phyloP scores from a whole-genome alignment of 2,888 invertebrate species.

The Agriopis marginaria region DNA sequence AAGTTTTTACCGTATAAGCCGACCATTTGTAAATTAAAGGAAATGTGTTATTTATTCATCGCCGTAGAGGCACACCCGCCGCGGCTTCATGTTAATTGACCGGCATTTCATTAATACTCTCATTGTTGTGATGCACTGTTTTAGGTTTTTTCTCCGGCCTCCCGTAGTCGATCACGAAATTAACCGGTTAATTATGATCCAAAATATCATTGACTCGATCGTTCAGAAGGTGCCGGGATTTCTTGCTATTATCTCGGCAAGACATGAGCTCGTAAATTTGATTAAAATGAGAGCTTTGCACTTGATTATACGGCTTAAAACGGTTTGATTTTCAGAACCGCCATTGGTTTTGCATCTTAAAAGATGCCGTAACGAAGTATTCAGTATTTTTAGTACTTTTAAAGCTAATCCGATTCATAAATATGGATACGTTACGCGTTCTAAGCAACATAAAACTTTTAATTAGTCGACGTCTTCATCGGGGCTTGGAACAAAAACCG shows the following conservation, averaged over 20 bases:
- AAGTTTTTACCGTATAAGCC: conserved; percentile 69
- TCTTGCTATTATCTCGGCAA: conserved; percentile 49
- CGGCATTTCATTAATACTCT: conserved; percentile 73
- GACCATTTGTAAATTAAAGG: conserved; percentile 68
- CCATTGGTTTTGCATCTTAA: conserved; percentile 26
- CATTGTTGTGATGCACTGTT: conserved; percentile 63
- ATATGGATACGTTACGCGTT: conserved; percentile 66
- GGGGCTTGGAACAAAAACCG: conserved; percentile 67
- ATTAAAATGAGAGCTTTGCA: conserved; percentile 15
- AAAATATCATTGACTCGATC: conserved; percentile 49
- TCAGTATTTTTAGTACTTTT: conserved; percentile 32
- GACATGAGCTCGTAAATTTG: not conserved
- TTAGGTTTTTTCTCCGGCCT: conserved; percentile 52
- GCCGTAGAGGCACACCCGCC: conserved; percentile 67
- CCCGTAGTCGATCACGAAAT: conserved; percentile 33
- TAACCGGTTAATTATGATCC: conserved; percentile 54
- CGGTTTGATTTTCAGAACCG: conserved; percentile 19
- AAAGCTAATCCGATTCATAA: conserved; percentile 50
- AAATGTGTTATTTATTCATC: conserved; percentile 78
- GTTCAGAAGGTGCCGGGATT: conserved; percentile 48
- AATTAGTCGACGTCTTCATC: conserved; percentile 73
- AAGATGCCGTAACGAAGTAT: conserved; percentile 29
- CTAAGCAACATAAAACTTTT: conserved; percentile 62
- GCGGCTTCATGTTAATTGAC: conserved; percentile 75
- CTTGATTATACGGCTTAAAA: conserved; percentile 42